Percentiles rank a stretch among this genome's conserved stretches.
These are phyloP conservation scores for Babyrousa celebensis DNA, from an alignment of 2,797 vertebrate species.

Conservation along the genomic window DNA sequence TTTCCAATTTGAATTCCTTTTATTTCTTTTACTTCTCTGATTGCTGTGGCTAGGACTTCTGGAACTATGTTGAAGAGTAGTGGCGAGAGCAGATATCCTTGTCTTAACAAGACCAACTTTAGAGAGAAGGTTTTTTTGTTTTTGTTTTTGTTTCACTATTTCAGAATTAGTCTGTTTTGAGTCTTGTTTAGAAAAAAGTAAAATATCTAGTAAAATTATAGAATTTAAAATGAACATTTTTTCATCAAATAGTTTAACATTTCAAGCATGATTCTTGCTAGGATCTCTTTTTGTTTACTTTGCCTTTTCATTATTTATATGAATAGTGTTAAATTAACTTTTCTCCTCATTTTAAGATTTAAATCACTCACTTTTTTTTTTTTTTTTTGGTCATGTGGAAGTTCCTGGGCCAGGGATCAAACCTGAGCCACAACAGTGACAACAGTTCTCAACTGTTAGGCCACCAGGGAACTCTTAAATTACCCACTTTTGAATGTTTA, in stretches of 20 bases:
- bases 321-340: neutral
- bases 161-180: neutral
- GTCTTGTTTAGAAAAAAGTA: conserved; percentile 34
- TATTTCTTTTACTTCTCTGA: too few relatives aligned
- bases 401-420: too few relatives aligned
- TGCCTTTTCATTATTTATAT: conserved; percentile 20
- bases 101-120: neutral
- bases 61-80: too few relatives aligned
- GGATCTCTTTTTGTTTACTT: conserved; percentile 12
- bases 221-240: conserved; percentile 52
- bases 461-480: neutral
- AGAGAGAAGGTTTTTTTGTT: neutral
- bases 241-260: conserved; percentile 52
- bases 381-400: too few relatives aligned
- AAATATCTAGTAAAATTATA: conserved; percentile 31
- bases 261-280: conserved; percentile 14
- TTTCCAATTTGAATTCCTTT: too few relatives aligned
- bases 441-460: too few relatives aligned
- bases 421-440: too few relatives aligned
- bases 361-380: neutral
- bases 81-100: too few relatives aligned
- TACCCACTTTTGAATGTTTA: conserved; percentile 28
- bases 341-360: conserved; percentile 4
- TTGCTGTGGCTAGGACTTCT: too few relatives aligned
- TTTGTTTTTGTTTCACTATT: neutral